These are phyloP conservation scores for Koerneria pararmatus DNA, from an alignment of 2,888 invertebrate species.

Conservation along the genomic window DNA sequence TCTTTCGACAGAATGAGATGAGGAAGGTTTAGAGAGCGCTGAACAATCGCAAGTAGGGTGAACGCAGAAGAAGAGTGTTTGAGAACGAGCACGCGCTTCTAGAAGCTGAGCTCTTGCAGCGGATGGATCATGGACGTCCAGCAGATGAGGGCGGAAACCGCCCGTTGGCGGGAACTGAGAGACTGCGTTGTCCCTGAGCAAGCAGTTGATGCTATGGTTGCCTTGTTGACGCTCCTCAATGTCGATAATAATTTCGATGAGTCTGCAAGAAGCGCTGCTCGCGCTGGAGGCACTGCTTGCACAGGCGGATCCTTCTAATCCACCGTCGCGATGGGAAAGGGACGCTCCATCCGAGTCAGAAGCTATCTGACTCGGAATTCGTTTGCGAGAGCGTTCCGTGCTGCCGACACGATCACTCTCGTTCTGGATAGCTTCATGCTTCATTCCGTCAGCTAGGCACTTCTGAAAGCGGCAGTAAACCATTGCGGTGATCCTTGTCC, in stretches of 20 bases:
- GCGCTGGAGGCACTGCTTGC: slow-evolving; percentile 22
- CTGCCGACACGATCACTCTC: slow-evolving; percentile 83
- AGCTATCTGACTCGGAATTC: slow-evolving; percentile 26
- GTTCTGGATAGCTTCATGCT: slow-evolving; percentile 83
- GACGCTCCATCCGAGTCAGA: slow-evolving; percentile 45
- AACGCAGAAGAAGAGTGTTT: slow-evolving; percentile 49
- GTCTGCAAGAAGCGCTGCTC: slow-evolving; percentile 30
- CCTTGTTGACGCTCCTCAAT: slow-evolving; percentile 47
- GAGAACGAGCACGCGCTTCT: slow-evolving; percentile 48
- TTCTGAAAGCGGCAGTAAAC: slow-evolving; percentile 59
- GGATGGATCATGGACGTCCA: slow-evolving; percentile 57
- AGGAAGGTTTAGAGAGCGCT: slow-evolving; percentile 45
- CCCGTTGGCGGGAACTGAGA: slow-evolving; percentile 31
- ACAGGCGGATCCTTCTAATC: no score
- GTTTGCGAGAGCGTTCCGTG: slow-evolving; percentile 52
- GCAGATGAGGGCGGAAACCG: slow-evolving; percentile 44
- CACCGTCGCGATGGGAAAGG: no score
- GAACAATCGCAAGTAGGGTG: slow-evolving; percentile 44
- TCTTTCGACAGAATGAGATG: slow-evolving; percentile 54
- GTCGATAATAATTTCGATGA: slow-evolving; percentile 49
- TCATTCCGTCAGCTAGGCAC: slow-evolving; percentile 59
- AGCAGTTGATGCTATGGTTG: slow-evolving; percentile 37
- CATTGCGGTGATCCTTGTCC: slow-evolving; percentile 60
- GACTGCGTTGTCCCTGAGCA: slow-evolving; percentile 25
- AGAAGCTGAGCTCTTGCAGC: slow-evolving; percentile 48